Base-by-base conservation (phyloP, 1,140 invertebrate genomes). In the Bombus soroeensis region DNA sequence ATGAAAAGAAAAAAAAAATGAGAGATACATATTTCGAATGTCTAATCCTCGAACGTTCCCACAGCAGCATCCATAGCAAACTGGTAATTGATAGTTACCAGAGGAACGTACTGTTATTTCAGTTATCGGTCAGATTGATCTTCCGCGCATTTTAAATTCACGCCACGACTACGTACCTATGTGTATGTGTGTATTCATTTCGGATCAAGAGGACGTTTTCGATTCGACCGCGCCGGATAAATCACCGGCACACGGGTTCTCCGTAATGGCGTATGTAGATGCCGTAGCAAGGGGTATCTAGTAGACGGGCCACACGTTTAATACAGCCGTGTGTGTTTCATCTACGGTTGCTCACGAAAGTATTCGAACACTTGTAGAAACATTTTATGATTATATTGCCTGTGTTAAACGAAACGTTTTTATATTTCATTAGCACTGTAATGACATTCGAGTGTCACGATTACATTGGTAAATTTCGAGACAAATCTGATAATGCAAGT, bases 111-210 rank as follows among this genome's bases (percentile, higher is more conserved):
- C 88, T 89, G 88, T 89, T 89, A 89, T 78, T 75, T 41, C 34
- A 37, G 28, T 68, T 88, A 90, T 90, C 89, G 34, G 53, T 12
- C 43, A 10, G 43, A 47, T 43, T 43, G 89, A 90, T 90, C 89
- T 84, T 90, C 62, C 47, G 83, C 80, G 81, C 83, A 78, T 88
- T 90, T 90, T 79, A 90, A 86, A 90, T 90, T 90, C 83, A 88
- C 66, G 62, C 62, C 53, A 68, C 66, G 64, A 10, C 18, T 37
- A 25, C 15, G 32, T 47, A 28, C 8, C 32, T 13, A 22, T 15
- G 10, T 8, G 39, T 41, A n/a, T 6, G 53, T n/a, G 15, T 74
- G 47, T 74, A 53, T 86, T 41, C 89, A 86, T 90, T 90, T 90
- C 82, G 88, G 82, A 77, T 74, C 70, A 74, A 77, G 71, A 84